Evolutionary conservation across 2,888 invertebrate genomes (phyloP), one percentile per base, ranked within the genome.

Genomic region (Eurois occulta): DNA sequence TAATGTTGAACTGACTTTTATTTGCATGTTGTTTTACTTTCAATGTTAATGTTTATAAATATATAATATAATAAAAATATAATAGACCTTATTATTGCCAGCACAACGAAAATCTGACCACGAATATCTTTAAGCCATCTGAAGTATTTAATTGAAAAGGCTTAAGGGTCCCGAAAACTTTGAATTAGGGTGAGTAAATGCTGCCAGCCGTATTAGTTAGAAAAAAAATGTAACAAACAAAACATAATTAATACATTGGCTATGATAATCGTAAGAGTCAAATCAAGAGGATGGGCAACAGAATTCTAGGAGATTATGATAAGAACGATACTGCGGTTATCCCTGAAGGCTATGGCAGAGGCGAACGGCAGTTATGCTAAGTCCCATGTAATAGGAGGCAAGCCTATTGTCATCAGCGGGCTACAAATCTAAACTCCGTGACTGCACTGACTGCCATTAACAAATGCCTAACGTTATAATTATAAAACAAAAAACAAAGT

Each of bases 1-100:
- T 67, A 52, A 35, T 41, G 62, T 60, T 64, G 18, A 28, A 52
- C 10, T 74, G 21, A 52, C 52, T 64, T 62, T 73, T 38, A 75
- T 48, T 24, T 75, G n/a, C 18, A 18, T 73, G 62, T 72, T 75
- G 18, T 24, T 48, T 74, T 16, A 62, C 4, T 10, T 48, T 62
- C 4, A 62, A 32, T 41, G 13, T 72, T n/a, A n/a, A n/a, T n/a
- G n/a, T n/a, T n/a, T n/a, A n/a, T n/a, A n/a, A n/a, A n/a, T n/a
- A n/a, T n/a, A n/a, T n/a, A n/a, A n/a, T n/a, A n/a, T n/a, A n/a
- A n/a, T n/a, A n/a, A n/a, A n/a, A n/a, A n/a, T n/a, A n/a, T n/a
- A n/a, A n/a, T n/a, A n/a, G n/a, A n/a, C n/a, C n/a, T n/a, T n/a
- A n/a, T n/a, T 28, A 48, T 28, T 16, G 10, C 10, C 46, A 18